Evolutionary conservation across 2,113 vertebrate species (phyloP).

Genomic region (Aphyosemion australe): DNA sequence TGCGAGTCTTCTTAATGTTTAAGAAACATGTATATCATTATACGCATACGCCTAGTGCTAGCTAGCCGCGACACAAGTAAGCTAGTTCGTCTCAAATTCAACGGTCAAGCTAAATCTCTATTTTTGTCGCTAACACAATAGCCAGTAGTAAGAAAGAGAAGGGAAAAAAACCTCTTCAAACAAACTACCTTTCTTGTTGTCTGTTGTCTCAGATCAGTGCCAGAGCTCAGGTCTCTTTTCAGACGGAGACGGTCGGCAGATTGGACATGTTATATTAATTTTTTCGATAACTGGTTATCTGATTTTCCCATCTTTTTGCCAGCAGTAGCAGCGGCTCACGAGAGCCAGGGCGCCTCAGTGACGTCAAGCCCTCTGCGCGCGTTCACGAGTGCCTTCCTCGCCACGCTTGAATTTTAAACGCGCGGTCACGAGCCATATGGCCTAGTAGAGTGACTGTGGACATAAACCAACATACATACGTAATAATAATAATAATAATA

Average conservation of each 20-base stretch:
- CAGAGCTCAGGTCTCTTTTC: slow-evolving; percentile 19
- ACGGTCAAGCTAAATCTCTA: slow-evolving; percentile 56
- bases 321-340: slow-evolving; percentile 75
- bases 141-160: slow-evolving; percentile 25
- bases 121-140: slow-evolving; percentile 69
- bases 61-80: slow-evolving; percentile 31
- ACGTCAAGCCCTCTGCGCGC: slow-evolving; percentile 79
- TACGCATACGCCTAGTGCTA: slow-evolving; percentile 10
- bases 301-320: slow-evolving; percentile 72
- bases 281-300: slow-evolving; percentile 43
- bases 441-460: background rate
- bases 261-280: slow-evolving; percentile 45
- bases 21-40: background rate
- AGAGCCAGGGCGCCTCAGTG: slow-evolving; percentile 80
- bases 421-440: slow-evolving; percentile 51
- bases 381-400: slow-evolving; percentile 63
- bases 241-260: slow-evolving; percentile 12
- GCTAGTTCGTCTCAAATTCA: slow-evolving; percentile 41
- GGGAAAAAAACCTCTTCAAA: slow-evolving; percentile 30
- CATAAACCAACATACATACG: no score
- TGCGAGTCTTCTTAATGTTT: background rate
- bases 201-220: slow-evolving; percentile 29
- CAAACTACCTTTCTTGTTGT: slow-evolving; percentile 67
- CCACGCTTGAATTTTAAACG: slow-evolving; percentile 72
- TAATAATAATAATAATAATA: no score